Percentiles rank a stretch among this genome's conserved stretches.
phyloP scores from a whole-genome alignment of 1,140 invertebrate genomes.

The Apis dorsata region DNA sequence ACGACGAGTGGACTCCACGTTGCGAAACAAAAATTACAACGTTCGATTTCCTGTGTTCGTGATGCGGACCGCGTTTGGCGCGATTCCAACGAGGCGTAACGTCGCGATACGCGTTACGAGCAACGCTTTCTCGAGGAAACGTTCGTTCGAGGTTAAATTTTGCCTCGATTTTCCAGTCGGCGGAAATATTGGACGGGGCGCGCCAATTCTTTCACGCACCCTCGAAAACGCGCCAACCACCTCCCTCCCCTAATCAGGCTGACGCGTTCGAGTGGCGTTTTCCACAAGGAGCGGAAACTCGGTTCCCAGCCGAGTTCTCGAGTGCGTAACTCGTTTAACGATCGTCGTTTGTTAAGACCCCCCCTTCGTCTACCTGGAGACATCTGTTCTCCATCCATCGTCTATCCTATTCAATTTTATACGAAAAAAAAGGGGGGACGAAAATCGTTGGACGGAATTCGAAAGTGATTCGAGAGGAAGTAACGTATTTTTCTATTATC shows the following conservation, averaged over 20 bases:
- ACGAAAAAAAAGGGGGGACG: background rate
- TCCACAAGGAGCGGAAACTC: background rate
- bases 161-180: background rate
- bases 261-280: slow-evolving; percentile 15
- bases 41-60: slow-evolving; percentile 12
- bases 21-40: slow-evolving; percentile 41
- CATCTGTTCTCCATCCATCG: too few relatives aligned
- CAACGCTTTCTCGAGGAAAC: background rate
- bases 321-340: background rate
- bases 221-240: background rate
- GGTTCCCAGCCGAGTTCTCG: background rate
- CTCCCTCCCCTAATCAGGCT: background rate
- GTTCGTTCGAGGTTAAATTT: background rate
- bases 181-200: background rate
- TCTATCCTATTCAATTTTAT: background rate
- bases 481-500: background rate
- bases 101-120: background rate
- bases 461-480: background rate
- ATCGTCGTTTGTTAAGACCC: background rate
- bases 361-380: background rate
- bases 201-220: background rate
- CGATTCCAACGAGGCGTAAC: background rate
- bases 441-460: background rate
- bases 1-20: background rate
- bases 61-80: background rate